Percentiles rank a stretch among this genome's conserved stretches.
These are phyloP conservation scores for Tragelaphus buxtoni DNA, from an alignment of 2,113 vertebrate genomes.

Conservation along the genomic window DNA sequence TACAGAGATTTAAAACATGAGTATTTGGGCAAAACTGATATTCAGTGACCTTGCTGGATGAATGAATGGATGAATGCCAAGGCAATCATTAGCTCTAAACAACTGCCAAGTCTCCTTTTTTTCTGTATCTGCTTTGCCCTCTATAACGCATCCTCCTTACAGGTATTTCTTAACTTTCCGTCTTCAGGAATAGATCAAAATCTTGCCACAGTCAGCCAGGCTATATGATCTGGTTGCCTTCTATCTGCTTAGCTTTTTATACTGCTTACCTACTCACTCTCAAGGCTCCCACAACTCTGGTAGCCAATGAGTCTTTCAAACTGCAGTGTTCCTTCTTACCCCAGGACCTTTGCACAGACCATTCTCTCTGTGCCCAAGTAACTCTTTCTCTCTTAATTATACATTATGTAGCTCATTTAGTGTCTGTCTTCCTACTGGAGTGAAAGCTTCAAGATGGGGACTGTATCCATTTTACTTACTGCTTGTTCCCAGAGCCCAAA, in stretches of 20 bases:
- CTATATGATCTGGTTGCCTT: not conserved
- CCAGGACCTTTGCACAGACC: not conserved
- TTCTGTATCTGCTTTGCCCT: not conserved
- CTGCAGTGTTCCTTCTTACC: not conserved
- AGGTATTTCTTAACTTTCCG: not conserved
- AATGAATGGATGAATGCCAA: not conserved
- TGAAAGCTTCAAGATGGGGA: not conserved
- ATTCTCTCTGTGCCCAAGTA: not conserved
- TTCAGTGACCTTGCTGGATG: no score
- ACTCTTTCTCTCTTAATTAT: not conserved
- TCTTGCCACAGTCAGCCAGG: not conserved
- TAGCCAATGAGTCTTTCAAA: not conserved
- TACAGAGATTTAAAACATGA: not conserved
- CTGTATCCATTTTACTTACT: not conserved
- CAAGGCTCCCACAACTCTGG: no score
- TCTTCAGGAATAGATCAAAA: not conserved
- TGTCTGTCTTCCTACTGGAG: not conserved
- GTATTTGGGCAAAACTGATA: not conserved
- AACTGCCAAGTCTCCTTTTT: not conserved
- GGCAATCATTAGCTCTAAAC: not conserved
- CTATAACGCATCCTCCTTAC: not conserved
- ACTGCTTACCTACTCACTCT: not conserved
- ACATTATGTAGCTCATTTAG: not conserved
- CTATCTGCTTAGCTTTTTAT: not conserved
- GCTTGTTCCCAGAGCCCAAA: not conserved